Evolutionary conservation across 2,888 invertebrate species (phyloP).

Genomic region (Campoplex capitator): DNA sequence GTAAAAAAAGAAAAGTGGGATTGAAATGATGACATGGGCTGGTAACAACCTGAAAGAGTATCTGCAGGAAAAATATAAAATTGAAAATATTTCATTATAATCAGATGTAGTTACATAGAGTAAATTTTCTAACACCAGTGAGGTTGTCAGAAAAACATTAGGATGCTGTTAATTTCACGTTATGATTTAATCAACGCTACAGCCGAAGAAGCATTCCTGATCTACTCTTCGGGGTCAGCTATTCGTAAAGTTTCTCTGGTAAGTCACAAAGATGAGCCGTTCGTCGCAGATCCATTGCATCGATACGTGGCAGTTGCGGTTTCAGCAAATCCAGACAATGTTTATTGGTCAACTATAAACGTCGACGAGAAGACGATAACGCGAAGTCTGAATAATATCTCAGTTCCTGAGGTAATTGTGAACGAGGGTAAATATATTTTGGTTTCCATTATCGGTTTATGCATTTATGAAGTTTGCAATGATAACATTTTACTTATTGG

Average conservation of each 20-base stretch:
- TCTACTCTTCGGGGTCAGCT: neutral
- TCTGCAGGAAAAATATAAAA: no score
- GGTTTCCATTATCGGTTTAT: neutral
- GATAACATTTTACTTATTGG: no score
- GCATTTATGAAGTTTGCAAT: no score
- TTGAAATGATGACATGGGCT: no score
- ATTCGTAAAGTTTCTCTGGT: neutral
- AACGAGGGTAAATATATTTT: neutral
- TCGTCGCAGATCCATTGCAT: neutral
- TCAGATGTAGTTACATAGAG: no score
- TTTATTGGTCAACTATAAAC: conserved; percentile 7
- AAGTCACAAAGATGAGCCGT: no score
- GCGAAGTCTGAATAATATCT: neutral
- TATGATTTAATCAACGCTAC: neutral
- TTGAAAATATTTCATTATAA: no score
- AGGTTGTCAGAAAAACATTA: neutral
- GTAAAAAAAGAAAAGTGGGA: no score
- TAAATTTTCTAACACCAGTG: no score
- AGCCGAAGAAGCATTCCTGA: conserved; percentile 1
- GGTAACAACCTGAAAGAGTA: no score
- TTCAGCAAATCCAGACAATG: neutral
- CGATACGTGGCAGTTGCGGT: neutral
- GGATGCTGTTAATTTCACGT: neutral
- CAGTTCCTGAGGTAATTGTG: neutral
- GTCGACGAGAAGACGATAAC: neutral